Percentiles rank a stretch among this genome's conserved stretches.
Evolutionary conservation across 2,888 invertebrate genomes (phyloP).

Genomic region (Bembecia ichneumoniformis): DNA sequence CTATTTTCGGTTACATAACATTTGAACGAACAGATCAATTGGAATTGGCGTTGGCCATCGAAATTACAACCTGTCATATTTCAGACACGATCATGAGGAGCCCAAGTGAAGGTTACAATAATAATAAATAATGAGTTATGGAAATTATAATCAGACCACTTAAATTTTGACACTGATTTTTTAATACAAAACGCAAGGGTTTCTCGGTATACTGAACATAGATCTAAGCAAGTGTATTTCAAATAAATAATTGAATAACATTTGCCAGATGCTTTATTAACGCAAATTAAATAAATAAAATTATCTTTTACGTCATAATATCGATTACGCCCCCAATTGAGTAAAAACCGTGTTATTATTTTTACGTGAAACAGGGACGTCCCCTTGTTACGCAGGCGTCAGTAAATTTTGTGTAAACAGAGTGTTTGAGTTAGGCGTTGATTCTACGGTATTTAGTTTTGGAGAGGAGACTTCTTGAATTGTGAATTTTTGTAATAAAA

Average conservation of each 20-base stretch:
- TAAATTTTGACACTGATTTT: background rate
- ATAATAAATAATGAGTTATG: constrained; percentile 31
- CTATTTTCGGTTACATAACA: too few relatives aligned
- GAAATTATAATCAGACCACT: constrained; percentile 10
- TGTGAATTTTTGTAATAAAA: too few relatives aligned
- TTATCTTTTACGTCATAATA: background rate
- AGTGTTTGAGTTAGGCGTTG: too few relatives aligned
- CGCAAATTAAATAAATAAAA: background rate
- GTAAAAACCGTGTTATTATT: too few relatives aligned
- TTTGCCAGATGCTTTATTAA: constrained; percentile 11
- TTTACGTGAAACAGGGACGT: too few relatives aligned
- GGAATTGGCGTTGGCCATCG: constrained; percentile 32
- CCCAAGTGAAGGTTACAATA: constrained; percentile 49
- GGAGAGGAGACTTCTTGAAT: too few relatives aligned
- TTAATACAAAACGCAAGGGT: background rate
- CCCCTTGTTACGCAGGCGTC: too few relatives aligned
- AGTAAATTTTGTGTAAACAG: too few relatives aligned
- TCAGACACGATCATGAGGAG: constrained; percentile 53
- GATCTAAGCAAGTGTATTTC: too few relatives aligned
- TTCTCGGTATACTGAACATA: too few relatives aligned
- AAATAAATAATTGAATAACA: background rate
- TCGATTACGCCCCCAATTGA: background rate
- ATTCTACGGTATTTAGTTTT: too few relatives aligned
- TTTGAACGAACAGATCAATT: constrained; percentile 17
- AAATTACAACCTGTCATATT: constrained; percentile 68